phyloP scores from a whole-genome alignment of 1,140 invertebrate species.

The Cherax destructor region DNA sequence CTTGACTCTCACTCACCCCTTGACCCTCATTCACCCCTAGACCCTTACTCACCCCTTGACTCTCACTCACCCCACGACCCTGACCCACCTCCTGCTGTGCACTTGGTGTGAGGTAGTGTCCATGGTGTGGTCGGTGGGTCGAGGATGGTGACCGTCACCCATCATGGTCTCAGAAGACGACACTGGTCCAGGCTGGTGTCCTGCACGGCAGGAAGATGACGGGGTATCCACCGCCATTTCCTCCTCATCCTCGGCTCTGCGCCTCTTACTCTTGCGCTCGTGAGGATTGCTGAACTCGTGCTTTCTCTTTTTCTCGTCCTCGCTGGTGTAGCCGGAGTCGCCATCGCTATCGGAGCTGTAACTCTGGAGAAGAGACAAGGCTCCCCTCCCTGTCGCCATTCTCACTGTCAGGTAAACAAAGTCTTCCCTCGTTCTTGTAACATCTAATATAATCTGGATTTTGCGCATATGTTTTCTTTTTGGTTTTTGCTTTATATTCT shows the following conservation, averaged over 20 bases:
- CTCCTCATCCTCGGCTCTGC: constrained; percentile 38
- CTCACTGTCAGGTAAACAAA: constrained; percentile 55
- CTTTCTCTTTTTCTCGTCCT: constrained; percentile 69
- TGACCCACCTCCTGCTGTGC: neutral
- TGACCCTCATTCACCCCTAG: no score
- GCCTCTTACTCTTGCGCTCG: constrained; percentile 53
- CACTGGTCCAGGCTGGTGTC: neutral
- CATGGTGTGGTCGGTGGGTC: neutral
- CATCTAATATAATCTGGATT: no score
- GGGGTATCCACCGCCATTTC: constrained; percentile 63
- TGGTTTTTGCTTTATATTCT: no score
- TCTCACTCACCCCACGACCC: neutral
- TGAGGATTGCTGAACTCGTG: constrained; percentile 42
- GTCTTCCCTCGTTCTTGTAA: neutral
- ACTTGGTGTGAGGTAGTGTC: constrained; percentile 36
- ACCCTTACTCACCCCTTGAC: no score
- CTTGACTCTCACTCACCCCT: no score
- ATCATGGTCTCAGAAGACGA: neutral
- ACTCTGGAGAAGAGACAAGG: constrained; percentile 40
- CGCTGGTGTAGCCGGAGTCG: constrained; percentile 69
- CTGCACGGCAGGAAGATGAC: neutral
- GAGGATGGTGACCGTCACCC: neutral
- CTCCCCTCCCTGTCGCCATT: constrained; percentile 34
- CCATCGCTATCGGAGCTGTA: constrained; percentile 65
- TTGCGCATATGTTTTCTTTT: no score